These are phyloP conservation scores for Diglossa cyanea DNA, from an alignment of 2,797 vertebrate species.

Conservation along the genomic window DNA sequence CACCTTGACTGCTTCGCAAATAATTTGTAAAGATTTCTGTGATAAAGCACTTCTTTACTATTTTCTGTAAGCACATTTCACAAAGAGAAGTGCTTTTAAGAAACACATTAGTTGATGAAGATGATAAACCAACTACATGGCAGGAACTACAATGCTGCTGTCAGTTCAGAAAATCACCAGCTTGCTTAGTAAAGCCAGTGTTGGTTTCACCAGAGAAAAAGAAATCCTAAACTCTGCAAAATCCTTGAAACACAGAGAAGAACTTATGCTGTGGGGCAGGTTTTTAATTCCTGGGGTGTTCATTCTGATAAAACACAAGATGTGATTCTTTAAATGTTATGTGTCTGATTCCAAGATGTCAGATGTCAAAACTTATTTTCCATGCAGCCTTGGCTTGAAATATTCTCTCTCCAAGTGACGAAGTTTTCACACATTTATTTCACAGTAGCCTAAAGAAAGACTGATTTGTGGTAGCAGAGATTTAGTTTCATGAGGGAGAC, in stretches of 20 bases:
- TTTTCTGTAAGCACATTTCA: not conserved
- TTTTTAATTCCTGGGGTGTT: not conserved
- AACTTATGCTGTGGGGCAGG: not conserved
- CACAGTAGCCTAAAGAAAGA: not conserved
- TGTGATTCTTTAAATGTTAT: not conserved
- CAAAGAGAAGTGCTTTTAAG: not conserved
- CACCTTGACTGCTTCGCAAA: not conserved
- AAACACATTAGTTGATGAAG: not conserved
- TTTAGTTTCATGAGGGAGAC: not conserved
- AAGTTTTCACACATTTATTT: not conserved
- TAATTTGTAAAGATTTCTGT: not conserved
- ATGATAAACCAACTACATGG: not conserved
- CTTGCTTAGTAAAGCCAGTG: not conserved
- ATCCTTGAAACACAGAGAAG: not conserved
- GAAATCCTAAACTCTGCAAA: not conserved
- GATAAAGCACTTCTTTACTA: not conserved
- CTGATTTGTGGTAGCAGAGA: not conserved
- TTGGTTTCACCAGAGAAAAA: not conserved
- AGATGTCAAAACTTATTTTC: not conserved
- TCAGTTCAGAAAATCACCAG: not conserved
- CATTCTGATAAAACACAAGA: not conserved
- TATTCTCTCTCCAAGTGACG: fast-evolving
- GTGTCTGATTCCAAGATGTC: not conserved
- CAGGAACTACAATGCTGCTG: not conserved
- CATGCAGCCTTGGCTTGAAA: not conserved